Base-by-base conservation (phyloP, 2,797 vertebrate species). In the Onychomys leucogaster region DNA sequence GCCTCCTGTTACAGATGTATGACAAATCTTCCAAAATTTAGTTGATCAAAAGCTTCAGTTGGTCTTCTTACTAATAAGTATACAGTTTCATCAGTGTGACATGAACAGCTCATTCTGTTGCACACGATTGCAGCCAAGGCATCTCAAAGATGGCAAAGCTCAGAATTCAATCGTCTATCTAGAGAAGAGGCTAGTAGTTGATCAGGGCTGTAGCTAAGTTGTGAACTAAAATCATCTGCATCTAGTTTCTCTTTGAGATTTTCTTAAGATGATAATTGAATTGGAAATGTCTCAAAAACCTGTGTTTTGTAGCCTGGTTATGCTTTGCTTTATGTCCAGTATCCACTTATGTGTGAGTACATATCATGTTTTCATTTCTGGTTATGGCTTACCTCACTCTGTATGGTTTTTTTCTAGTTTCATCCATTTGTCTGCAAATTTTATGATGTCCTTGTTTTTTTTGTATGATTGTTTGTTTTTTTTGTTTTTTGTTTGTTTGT, bases 171-270 rank as follows among this genome's bases (percentile, higher is more conserved):
- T n/a, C 34, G 29, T 14, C 8, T 43, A 5, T 63, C 17, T 25
- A 41, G 67, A 32, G 67, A 25, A 23, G 1, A 46, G 29, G 32
- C 5, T 37, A 14, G 21, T 4, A n/a, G 10, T 29, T 81, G 32
- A 27, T 57, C 37, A 52, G n/a, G 27, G 37, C 17, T 7, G 21
- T 75, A 69, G 14, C 27, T 41, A 37, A 7, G 5, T 10, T 55
- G 1, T 63, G 59, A 37, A 3, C 6, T 32, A 14, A 14, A 9
- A 37, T 57, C 46, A 37, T 10, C 0, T 73, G 0, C 2, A 21
- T 17, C 12, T 10, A 43, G 63, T 76, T 41, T 85, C 25, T 63
- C n/a, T 2, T 49, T 19, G 16, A 34, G 78, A 55, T 86, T 29
- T 81, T n/a, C 52, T 37, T 17, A 91, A 23, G 27, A 32, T 41